Percentiles rank a stretch among this genome's conserved stretches.
Conservation (phyloP, 2,113 vertebrate genomes). For the Eulemur rufifrons region DNA sequence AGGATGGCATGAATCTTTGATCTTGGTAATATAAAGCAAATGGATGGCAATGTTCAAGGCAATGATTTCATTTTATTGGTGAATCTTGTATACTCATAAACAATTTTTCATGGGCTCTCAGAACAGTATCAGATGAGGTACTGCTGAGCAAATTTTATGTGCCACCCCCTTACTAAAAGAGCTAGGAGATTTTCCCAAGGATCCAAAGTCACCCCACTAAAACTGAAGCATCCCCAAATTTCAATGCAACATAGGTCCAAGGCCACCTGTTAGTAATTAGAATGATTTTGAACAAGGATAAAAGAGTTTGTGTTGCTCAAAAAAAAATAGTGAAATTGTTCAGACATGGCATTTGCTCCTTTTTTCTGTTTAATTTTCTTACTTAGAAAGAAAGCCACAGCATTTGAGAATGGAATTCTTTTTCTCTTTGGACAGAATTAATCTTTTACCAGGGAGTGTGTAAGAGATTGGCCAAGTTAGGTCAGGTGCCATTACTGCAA, state of each 20-base stretch:
- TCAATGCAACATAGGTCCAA: not conserved
- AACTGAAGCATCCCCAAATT: not conserved
- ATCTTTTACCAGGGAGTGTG: not conserved
- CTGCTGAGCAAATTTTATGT: not conserved
- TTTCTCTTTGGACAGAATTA: not conserved
- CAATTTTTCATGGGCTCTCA: not conserved
- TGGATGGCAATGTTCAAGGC: not conserved
- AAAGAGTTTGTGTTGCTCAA: not conserved
- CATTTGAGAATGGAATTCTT: not conserved
- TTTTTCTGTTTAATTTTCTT: not conserved
- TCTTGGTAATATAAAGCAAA: conserved; percentile 25
- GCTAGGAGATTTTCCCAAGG: not conserved
- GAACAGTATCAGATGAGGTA: not conserved
- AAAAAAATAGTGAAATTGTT: not conserved
- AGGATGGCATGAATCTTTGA: not conserved
- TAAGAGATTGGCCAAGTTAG: not conserved
- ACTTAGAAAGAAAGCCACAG: not conserved
- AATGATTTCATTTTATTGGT: not conserved
- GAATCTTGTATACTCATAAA: not conserved
- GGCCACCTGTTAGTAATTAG: not conserved
- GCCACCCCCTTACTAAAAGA: not conserved
- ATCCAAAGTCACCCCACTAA: not conserved
- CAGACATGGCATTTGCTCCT: not conserved
- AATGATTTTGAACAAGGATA: not conserved
- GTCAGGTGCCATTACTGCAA: not conserved